Conservation (phyloP, 2,113 vertebrate species). For the Rutilus rutilus region DNA sequence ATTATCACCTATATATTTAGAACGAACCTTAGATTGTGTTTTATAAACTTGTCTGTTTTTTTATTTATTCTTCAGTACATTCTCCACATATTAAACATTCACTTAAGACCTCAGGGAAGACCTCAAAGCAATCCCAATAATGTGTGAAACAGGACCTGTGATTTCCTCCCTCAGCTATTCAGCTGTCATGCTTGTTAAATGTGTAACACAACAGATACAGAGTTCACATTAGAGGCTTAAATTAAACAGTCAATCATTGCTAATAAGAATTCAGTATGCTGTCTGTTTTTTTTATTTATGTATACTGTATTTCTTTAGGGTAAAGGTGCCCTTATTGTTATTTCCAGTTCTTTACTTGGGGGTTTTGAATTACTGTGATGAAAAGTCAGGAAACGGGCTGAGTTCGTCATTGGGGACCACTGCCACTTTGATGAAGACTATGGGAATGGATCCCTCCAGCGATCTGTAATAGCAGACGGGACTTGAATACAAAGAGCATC, state of each 20-base stretch:
- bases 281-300: not conserved
- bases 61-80: not conserved
- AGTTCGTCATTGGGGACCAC: constrained; percentile 17
- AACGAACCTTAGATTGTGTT: not conserved
- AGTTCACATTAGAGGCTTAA: not conserved
- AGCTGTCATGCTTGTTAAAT: not conserved
- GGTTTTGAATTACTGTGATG: constrained; percentile 2
- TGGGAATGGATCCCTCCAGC: constrained; percentile 32
- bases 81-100: not conserved
- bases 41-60: not conserved
- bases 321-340: constrained; percentile 7
- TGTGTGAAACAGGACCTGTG: not conserved
- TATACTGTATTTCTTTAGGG: not conserved
- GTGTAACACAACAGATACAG: not conserved
- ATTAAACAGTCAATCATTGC: not conserved
- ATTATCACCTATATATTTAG: not conserved
- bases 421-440: constrained; percentile 37
- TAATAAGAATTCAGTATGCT: not conserved
- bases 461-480: not conserved
- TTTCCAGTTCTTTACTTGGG: not conserved
- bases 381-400: not conserved
- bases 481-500: constrained; percentile 43
- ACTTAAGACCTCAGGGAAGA: not conserved
- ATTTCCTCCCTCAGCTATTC: not conserved
- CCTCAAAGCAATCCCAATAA: not conserved